Evolutionary conservation across 2,888 invertebrate genomes (phyloP).

Genomic region (Microlaimidae sp.): DNA sequence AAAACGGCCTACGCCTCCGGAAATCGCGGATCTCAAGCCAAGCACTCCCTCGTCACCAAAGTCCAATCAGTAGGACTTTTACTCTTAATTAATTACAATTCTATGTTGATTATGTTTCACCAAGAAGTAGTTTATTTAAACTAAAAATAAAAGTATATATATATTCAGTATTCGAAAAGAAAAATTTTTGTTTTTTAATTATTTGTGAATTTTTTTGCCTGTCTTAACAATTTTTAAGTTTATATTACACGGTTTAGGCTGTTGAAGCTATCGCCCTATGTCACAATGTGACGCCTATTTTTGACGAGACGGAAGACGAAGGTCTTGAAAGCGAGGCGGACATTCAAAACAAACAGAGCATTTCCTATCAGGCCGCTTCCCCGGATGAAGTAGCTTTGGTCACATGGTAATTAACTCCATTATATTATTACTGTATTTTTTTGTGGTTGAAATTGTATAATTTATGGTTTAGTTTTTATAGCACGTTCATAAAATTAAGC

Average conservation of each 20-base stretch:
- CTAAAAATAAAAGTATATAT: no score
- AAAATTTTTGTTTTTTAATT: no score
- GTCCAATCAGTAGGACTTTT: no score
- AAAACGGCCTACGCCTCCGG: neutral
- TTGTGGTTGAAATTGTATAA: no score
- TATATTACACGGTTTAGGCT: constrained; percentile 49
- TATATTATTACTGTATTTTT: no score
- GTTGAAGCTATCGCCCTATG: constrained; percentile 87
- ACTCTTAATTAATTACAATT: no score
- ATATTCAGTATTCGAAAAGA: no score
- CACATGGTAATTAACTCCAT: neutral
- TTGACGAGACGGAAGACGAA: constrained; percentile 44
- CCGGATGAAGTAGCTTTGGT: constrained; percentile 49
- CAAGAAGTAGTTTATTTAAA: no score
- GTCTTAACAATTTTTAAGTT: neutral
- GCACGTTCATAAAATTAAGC: no score
- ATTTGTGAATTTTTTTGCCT: constrained; percentile 20
- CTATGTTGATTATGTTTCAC: no score
- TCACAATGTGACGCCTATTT: constrained; percentile 96
- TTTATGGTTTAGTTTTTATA: no score
- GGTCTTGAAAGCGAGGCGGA: constrained; percentile 45
- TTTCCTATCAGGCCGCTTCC: constrained; percentile 54
- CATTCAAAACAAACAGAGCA: constrained; percentile 40
- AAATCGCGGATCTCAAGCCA: constrained; percentile 15
- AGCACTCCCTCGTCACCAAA: constrained; percentile 5